Base-by-base conservation (phyloP, 1,140 invertebrate species). In the Pseudobourletiella spinata region DNA sequence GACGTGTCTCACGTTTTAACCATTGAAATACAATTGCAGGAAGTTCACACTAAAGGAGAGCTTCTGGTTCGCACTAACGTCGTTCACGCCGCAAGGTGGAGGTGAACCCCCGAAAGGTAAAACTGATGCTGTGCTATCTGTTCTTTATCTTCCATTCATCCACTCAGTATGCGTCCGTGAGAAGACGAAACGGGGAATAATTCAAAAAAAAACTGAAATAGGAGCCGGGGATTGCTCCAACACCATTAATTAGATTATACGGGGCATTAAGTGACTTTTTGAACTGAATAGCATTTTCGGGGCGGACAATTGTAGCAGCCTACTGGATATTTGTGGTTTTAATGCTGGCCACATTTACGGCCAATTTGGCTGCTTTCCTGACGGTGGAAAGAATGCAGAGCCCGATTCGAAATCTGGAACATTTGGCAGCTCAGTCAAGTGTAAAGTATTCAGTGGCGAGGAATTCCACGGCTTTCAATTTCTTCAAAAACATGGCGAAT, bases 341-440 rank as follows among this genome's bases (percentile, higher is more conserved):
- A 1, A 94, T 94, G 88, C 73, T 94, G 67, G 89, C 91, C 0
- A 94, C 95, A 18, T 98, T 98, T 75, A 98, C 95, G 0, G 95
- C 95, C 3, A 98, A 98, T 76, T 77, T 98, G 65, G 95, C 95
- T 2, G 63, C 63, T 44, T 68, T 65, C 74, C 80, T 98, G 0
- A 98, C 94, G 0, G 93, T 97, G 2, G 93, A 94, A 76, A 83
- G 91, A 73, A 95, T 95, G 92, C 90, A 91, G 81, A 86, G 86
- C 1, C 88, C 89, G 0, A 88, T 93, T 0, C 86, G 89, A 70
- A 91, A 88, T 0, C 74, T 95, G 70, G 89, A 93, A 70, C 90
- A 92, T 72, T 74, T 95, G 52, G 87, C 88, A 0, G 78, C 86
- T 25, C 90, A 94, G 70, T 89, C 88, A 0, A 81, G 89, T 48